phyloP scores from a whole-genome alignment of 2,888 invertebrate genomes.

The Ligdia adustata region DNA sequence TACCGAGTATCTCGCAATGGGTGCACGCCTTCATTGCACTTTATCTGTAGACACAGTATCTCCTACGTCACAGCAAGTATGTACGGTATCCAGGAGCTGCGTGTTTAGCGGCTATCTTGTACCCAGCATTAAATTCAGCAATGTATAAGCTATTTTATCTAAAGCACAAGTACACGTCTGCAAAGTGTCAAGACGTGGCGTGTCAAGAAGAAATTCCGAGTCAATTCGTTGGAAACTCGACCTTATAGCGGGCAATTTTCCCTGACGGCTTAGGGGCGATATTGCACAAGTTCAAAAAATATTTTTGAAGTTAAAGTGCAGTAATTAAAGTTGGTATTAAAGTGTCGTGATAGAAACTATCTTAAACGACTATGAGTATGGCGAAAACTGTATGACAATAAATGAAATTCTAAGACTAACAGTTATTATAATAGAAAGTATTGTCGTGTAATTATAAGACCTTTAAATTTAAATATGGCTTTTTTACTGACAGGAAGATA shows the following conservation, averaged over 20 bases:
- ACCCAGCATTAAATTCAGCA: slow-evolving; percentile 2
- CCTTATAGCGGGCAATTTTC: slow-evolving; percentile 50
- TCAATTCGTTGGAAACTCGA: slow-evolving; percentile 7
- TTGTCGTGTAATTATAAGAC: no score
- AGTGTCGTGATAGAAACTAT: no score
- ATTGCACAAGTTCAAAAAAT: slow-evolving; percentile 49
- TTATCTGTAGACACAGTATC: not conserved
- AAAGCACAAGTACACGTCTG: slow-evolving; percentile 10
- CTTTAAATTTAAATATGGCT: no score
- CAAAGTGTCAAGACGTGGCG: slow-evolving; percentile 28
- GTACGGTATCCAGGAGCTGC: not conserved
- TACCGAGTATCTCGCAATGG: not conserved
- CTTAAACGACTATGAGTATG: no score
- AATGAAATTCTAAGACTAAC: no score
- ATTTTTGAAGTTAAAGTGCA: slow-evolving; percentile 34
- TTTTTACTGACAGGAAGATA: no score
- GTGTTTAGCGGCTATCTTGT: slow-evolving; percentile 3
- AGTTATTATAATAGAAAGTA: no score
- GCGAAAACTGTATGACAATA: no score
- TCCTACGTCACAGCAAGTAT: slow-evolving; percentile 1
- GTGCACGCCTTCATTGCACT: not conserved
- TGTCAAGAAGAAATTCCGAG: slow-evolving; percentile 41
- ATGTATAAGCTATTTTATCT: slow-evolving; percentile 7
- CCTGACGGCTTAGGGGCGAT: slow-evolving; percentile 39
- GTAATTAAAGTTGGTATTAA: slow-evolving; percentile 10